Evolutionary conservation across 2,113 vertebrate species (phyloP).

Genomic region (Catharus bicknelli): DNA sequence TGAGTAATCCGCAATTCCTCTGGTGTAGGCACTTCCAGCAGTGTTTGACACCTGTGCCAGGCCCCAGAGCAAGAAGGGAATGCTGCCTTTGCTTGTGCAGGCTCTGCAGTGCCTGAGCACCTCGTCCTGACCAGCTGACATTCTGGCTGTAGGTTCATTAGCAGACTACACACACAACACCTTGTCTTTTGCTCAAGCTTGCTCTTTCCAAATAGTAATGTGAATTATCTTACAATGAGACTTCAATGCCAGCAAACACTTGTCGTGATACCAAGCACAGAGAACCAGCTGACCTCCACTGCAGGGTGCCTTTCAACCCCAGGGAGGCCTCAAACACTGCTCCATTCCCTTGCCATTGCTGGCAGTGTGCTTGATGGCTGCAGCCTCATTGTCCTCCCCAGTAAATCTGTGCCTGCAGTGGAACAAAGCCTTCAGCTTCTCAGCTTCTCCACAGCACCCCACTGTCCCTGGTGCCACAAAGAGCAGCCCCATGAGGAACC

Average conservation of each 20-base stretch:
- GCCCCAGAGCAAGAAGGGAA: neutral
- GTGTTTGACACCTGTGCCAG: neutral
- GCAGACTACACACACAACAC: neutral
- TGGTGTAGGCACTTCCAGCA: neutral
- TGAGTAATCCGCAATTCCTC: neutral
- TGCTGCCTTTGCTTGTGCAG: neutral
- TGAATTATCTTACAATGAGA: neutral
- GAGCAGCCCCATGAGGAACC: neutral
- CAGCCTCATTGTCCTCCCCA: neutral
- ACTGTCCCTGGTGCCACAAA: too few species aligned
- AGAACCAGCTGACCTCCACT: neutral
- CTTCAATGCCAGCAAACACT: neutral
- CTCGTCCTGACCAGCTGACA: fast-evolving
- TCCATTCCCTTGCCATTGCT: neutral
- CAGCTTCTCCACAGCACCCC: neutral
- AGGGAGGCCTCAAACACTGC: neutral
- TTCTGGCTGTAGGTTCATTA: neutral
- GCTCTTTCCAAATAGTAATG: neutral
- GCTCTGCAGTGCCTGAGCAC: fast-evolving
- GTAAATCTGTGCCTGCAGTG: neutral
- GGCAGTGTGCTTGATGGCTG: neutral
- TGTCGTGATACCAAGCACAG: fast-evolving
- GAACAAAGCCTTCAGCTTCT: neutral
- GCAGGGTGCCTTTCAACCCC: neutral
- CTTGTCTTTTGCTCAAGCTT: neutral